phyloP scores from a whole-genome alignment of 2,888 invertebrate genomes.

The Rhogogaster chlorosoma region DNA sequence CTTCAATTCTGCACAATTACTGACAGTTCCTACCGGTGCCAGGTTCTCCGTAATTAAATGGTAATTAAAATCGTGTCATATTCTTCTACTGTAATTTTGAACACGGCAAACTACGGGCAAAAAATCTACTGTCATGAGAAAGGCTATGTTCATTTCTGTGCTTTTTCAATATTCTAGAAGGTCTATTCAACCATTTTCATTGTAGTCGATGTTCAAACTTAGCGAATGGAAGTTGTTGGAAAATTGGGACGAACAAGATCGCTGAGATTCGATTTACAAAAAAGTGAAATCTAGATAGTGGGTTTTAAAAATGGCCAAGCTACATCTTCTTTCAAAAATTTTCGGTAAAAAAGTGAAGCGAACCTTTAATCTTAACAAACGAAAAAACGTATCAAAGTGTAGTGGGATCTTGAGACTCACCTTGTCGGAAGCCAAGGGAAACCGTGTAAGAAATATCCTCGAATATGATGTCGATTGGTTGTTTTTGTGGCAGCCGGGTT shows the following conservation, averaged over 20 bases:
- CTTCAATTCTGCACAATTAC: not conserved
- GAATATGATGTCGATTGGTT: slow-evolving; percentile 86
- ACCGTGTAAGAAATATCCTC: slow-evolving; percentile 87
- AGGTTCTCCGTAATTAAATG: not conserved
- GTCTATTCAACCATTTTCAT: not conserved
- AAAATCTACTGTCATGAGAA: not conserved
- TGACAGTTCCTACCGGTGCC: not conserved
- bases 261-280: not conserved
- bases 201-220: not conserved
- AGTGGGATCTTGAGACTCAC: slow-evolving; percentile 57
- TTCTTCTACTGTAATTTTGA: not conserved
- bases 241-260: not conserved
- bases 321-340: not conserved
- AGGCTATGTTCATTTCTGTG: not conserved
- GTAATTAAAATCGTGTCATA: not conserved
- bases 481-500: slow-evolving; percentile 75
- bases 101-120: not conserved
- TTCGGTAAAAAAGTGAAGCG: not conserved
- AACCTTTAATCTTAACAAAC: not conserved
- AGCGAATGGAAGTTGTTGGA: not conserved
- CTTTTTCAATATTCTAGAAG: not conserved
- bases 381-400: not conserved
- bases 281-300: not conserved
- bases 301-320: not conserved
- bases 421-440: slow-evolving; percentile 77